Evolutionary conservation across 2,113 vertebrate genomes (phyloP), one percentile per base, ranked within the genome.

Genomic region (Ptychochromis oligacanthus): DNA sequence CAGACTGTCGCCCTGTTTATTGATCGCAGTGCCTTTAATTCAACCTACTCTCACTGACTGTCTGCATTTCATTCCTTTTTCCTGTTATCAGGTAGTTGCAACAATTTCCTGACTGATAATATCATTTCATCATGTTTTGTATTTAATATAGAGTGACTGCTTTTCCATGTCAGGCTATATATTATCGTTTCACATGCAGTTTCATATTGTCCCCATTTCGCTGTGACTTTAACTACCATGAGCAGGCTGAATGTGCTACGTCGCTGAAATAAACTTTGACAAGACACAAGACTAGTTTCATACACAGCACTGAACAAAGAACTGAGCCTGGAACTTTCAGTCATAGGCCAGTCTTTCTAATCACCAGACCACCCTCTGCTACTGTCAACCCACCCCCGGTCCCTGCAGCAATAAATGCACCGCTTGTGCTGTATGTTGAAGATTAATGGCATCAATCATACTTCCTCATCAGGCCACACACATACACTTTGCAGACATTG

Each of bases 391-490:
- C 49, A 24, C 40, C 43, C 34, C 36, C 2, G 46, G 65, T 52
- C 75, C 36, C 80, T 62, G 52, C 49, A 43, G 74, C 58, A 87
- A 72, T 84, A 78, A 86, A 89, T 79, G 61, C 74, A 65, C 40
- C 2, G 5, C 62, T 81, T 18, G 3, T 31, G 59, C 43, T 75
- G 74, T 54, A 20, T 79, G 74, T 55, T 28, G 31, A 75, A 81
- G 79, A 89, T 89, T 87, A 88, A 92, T 65, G 56, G 38, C 64
- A 90, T 88, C 81, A 82, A 84, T 89, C 87, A 89, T 52, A 15
- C 49, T 18, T 57, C 54, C 70, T 83, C 84, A 90, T 85, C 81
- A 82, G 56, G 43, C 22, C 46, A 24, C 72, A 80, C 12, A 49
- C 87, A 17, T 20, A 61, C 59, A 54, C 40, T 10, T 84, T 96